Conservation (phyloP, 2,113 vertebrate species). For the Eurystomus gularis region DNA sequence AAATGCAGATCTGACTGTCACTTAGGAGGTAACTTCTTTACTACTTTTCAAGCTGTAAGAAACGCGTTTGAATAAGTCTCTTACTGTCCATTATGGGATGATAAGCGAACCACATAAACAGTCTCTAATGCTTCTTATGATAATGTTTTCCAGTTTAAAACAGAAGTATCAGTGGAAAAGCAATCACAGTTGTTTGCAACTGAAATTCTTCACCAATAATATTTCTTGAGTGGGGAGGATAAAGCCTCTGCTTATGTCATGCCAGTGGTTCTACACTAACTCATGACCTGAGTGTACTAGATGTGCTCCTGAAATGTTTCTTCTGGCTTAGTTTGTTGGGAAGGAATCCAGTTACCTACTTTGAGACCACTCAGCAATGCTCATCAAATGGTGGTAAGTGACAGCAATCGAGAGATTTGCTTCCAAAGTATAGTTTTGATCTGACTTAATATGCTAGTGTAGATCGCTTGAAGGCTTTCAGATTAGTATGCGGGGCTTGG, state of each 20-base stretch:
- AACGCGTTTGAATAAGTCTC: background rate
- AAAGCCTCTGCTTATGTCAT: background rate
- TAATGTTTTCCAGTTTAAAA: background rate
- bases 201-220: background rate
- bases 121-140: background rate
- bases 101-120: background rate
- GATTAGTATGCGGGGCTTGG: background rate
- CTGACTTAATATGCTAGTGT: background rate
- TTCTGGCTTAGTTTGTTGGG: background rate
- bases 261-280: background rate
- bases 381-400: background rate
- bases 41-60: background rate
- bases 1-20: background rate
- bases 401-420: background rate
- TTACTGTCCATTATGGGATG: background rate
- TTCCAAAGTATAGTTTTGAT: background rate
- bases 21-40: background rate
- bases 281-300: too few relatives aligned
- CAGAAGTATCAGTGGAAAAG: background rate
- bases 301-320: background rate
- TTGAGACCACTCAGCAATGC: background rate
- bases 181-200: background rate
- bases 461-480: background rate
- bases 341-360: background rate
- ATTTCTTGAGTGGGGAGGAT: background rate